Evolutionary conservation across 1,140 invertebrate genomes (phyloP).

Genomic region (Brachionus koreanus): DNA sequence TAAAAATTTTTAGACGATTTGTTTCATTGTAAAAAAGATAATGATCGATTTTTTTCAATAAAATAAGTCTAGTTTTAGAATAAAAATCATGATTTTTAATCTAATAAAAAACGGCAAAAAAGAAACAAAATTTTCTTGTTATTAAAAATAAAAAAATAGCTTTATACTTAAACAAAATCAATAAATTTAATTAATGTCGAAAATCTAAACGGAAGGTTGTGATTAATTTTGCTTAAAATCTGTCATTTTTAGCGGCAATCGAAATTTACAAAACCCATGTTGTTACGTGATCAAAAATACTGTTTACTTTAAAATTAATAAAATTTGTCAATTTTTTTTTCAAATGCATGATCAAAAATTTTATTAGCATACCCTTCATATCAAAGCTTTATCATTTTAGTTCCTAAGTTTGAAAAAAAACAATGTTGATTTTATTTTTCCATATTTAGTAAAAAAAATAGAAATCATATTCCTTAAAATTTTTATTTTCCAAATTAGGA

Average conservation of each 20-base stretch:
- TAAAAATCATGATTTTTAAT: background rate
- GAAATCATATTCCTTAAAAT: no score
- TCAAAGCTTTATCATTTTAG: no score
- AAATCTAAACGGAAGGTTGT: background rate
- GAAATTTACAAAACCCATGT: background rate
- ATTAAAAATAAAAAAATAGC: background rate
- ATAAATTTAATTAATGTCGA: conserved; percentile 5
- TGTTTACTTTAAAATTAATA: background rate
- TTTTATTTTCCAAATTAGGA: no score
- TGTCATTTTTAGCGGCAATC: background rate
- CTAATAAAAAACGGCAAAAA: background rate
- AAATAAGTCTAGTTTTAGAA: background rate
- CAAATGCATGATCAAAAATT: background rate
- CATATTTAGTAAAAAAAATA: no score
- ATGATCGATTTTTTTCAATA: background rate
- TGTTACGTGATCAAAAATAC: background rate
- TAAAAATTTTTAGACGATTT: background rate
- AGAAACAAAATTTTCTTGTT: background rate
- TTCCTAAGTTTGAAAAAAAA: no score
- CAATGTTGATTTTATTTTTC: no score
- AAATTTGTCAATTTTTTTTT: background rate
- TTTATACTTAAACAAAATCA: background rate
- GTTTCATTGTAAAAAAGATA: background rate
- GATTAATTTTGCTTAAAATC: background rate
- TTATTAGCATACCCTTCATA: no score